Percentiles rank a stretch among this genome's conserved stretches.
These are phyloP conservation scores for Lasioglossum figueresi DNA, from an alignment of 2,888 invertebrate species.

Conservation along the genomic window DNA sequence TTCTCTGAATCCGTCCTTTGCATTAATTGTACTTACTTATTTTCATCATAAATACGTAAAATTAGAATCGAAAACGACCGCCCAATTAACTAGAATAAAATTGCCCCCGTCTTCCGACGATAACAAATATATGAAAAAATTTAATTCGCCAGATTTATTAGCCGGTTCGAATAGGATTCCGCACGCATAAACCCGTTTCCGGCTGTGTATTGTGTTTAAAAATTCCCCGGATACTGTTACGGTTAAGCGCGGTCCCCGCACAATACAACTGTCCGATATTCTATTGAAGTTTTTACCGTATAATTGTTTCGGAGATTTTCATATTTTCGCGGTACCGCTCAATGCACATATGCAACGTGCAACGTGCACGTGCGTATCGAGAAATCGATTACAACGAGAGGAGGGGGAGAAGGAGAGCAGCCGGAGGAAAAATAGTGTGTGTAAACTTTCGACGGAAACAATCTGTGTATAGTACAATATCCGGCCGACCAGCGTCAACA, in stretches of 20 bases:
- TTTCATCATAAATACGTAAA: background rate
- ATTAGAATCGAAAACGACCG: background rate
- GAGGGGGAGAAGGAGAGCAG: background rate
- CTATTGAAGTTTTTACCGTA: background rate
- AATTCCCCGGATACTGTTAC: background rate
- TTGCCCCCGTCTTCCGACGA: background rate
- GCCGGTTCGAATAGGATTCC: background rate
- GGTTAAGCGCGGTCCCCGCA: background rate
- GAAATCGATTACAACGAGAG: background rate
- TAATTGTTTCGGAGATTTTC: background rate
- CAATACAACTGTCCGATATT: background rate
- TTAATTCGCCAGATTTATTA: background rate
- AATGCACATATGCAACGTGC: background rate
- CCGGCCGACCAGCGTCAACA: background rate
- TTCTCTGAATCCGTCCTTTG: background rate
- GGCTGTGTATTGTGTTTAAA: background rate
- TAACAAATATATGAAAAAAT: background rate
- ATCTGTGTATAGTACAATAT: background rate
- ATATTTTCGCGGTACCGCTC: background rate
- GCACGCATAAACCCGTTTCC: background rate
- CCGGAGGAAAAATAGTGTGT: background rate
- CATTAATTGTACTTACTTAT: background rate
- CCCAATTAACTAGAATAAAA: background rate
- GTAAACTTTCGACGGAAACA: conserved; percentile 1
- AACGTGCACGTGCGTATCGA: background rate